Evolutionary conservation across 30 jellyfish, hydroid and myxozoan genomes (phyloP).

Genomic region (Aurelia aurita complex sp. Pacific): DNA sequence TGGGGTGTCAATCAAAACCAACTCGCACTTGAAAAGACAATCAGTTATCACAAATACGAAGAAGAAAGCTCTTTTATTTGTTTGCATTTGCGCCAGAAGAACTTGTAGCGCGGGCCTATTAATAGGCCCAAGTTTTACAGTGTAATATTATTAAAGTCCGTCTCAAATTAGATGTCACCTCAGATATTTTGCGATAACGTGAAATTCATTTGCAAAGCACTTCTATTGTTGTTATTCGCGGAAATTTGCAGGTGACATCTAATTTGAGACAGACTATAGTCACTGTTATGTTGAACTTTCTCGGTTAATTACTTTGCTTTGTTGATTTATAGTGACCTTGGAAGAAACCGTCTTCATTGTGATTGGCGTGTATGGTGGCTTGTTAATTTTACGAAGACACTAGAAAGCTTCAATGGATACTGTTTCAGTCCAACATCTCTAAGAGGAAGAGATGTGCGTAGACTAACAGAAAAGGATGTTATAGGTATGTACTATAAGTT

Average conservation of each 20-base stretch:
- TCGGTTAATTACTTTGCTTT: not conserved
- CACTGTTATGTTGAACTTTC: not conserved
- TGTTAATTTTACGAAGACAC: constrained; percentile 74
- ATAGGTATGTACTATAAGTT: constrained; percentile 49
- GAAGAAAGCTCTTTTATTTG: too few relatives aligned
- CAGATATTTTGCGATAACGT: too few relatives aligned
- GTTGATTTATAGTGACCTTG: constrained; percentile 59
- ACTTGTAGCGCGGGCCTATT: too few relatives aligned
- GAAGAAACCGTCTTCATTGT: constrained; percentile 89
- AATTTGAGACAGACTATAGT: not conserved
- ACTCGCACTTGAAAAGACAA: too few relatives aligned
- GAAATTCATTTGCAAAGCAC: too few relatives aligned
- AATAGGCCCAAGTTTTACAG: too few relatives aligned
- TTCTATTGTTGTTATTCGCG: too few relatives aligned
- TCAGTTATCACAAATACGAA: too few relatives aligned
- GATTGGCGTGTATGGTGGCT: constrained; percentile 99
- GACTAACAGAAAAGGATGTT: constrained; percentile 72
- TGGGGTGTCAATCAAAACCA: too few relatives aligned
- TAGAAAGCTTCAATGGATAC: constrained; percentile 74
- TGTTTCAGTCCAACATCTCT: constrained; percentile 90
- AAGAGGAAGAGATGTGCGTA: constrained; percentile 79
- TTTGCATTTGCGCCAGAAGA: too few relatives aligned
- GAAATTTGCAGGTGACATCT: too few relatives aligned
- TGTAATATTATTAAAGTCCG: not conserved
- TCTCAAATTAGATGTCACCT: not conserved